Evolutionary conservation across 2,888 invertebrate species (phyloP), one percentile per base, ranked within the genome.

Genomic region (Drosophila sordidapex): DNA sequence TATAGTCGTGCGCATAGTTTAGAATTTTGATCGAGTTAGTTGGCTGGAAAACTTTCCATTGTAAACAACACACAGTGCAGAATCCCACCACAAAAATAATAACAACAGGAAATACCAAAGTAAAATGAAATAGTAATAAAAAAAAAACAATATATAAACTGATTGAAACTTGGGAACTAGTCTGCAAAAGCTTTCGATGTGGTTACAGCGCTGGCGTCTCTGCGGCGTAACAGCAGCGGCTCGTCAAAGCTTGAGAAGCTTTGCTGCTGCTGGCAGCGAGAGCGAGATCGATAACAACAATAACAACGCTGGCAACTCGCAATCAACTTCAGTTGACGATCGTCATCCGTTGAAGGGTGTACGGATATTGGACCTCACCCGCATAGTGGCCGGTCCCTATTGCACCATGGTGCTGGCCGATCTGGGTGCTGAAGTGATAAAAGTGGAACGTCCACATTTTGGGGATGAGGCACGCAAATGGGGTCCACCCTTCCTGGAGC

Each of bases 381-480:
- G 99, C 83, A 96, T 99, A 48, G 95, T 99, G 4, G 99, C 99
- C 27, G 99, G 99, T 0, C 99, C 99, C 0, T 97, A 96, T 91
- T 98, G 98, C 92, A 97, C 98, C 0, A 98, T 98, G 98, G 95
- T 98, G 63, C 94, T 99, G 29, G 97, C 97, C 2, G 99, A 99
- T 93, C 94, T 98, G 70, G 99, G 99, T 0, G 99, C 99, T 0
- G 97, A 98, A 91, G 95, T 99, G 1, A 96, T 98, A 56, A 99
- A 99, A 94, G 95, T 99, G 46, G 99, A 99, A 92, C 95, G 95
- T 81, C 96, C 98, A 1, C 93, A 94, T 2, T 97, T 97, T 0
- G 98, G 98, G 0, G 99, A 99, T 92, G 99, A 99, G 88, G 95
- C 97, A 0, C 94, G 99, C 58, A 95, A 95, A 74, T 99, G 99